Percentiles rank a stretch among this genome's conserved stretches.
Evolutionary conservation across 2,797 vertebrate species (phyloP).

Genomic region (Rousettus madagascariensis): DNA sequence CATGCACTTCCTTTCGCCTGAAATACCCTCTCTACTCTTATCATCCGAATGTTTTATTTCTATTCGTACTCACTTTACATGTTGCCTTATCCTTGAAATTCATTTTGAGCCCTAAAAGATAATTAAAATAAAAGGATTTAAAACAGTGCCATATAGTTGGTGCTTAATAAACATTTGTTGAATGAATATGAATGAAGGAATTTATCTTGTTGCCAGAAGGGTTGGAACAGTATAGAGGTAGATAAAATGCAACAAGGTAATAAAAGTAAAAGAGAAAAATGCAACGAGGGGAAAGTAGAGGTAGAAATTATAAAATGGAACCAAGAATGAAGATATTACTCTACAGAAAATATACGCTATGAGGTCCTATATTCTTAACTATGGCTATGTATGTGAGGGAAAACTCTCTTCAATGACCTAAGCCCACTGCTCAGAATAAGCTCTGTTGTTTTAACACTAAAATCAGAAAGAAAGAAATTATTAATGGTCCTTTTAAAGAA

Average conservation of each 20-base stretch:
- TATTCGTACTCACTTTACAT: not conserved
- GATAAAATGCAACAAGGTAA: too few species aligned
- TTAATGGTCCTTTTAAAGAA: not conserved
- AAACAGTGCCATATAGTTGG: not conserved
- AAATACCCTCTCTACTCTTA: not conserved
- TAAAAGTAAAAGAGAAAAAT: not conserved
- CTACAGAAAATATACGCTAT: not conserved
- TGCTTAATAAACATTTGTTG: not conserved
- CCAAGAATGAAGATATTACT: not conserved
- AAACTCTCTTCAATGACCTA: too few species aligned
- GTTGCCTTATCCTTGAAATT: not conserved
- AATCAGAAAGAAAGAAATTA: not conserved
- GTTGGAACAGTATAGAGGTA: not conserved
- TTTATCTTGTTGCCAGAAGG: not conserved
- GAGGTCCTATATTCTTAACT: not conserved
- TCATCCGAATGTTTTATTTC: not conserved
- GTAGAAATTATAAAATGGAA: not conserved
- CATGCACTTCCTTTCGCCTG: not conserved
- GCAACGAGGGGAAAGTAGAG: not conserved
- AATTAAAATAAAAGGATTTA: not conserved
- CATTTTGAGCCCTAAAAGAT: not conserved
- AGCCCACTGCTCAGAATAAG: not conserved
- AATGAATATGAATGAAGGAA: not conserved
- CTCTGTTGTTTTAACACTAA: not conserved
- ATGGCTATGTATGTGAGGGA: too few species aligned